Conservation (phyloP, 2,113 vertebrate species). For the Microcebus tavaratra region DNA sequence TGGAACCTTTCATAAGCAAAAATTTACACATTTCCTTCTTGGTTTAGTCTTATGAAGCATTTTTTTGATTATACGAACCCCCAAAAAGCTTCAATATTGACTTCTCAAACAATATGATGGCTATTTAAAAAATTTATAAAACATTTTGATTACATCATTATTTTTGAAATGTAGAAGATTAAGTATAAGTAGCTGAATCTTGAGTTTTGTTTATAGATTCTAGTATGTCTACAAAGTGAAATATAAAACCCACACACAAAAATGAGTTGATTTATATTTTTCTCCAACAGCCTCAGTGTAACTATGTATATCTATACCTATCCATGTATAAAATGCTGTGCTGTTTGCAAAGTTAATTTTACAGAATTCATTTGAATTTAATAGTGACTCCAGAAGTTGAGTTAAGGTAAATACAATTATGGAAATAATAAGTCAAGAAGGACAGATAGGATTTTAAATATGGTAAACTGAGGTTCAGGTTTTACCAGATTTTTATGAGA, state of each 20-base stretch:
- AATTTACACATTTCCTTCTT: background rate
- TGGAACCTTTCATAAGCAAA: background rate
- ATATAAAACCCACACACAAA: background rate
- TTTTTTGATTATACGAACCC: background rate
- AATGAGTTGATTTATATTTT: background rate
- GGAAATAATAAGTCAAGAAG: background rate
- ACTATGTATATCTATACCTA: background rate
- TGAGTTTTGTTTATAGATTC: background rate
- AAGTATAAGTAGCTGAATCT: background rate
- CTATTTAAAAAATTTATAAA: background rate
- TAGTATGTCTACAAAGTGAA: background rate
- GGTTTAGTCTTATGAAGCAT: background rate
- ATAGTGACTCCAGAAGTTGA: background rate
- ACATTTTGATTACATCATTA: background rate
- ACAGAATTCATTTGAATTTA: background rate
- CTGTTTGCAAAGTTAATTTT: slow-evolving; percentile 8
- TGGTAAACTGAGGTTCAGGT: background rate
- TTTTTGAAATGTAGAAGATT: background rate
- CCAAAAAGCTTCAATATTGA: background rate
- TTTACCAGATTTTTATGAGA: background rate
- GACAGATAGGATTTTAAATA: background rate
- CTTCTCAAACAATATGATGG: background rate
- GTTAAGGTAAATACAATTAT: background rate
- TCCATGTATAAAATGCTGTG: background rate
- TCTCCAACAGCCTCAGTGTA: background rate